These are phyloP conservation scores for Ptychodera flava DNA, from an alignment of 35 echinoderm and acorn worm species.

Conservation along the genomic window DNA sequence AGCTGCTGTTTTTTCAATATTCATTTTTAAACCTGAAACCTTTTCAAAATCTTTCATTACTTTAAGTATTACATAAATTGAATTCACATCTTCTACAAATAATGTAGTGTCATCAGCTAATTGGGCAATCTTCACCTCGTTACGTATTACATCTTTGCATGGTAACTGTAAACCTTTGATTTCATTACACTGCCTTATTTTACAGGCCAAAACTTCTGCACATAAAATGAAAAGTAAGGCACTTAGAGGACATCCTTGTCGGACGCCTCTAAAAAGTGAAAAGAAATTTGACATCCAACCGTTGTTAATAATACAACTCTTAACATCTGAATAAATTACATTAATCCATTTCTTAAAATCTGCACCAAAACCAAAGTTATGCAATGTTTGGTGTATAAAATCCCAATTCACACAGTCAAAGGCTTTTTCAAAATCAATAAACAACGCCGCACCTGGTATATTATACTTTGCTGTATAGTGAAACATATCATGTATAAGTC, in stretches of 20 bases:
- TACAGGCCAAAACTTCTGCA: background rate
- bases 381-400: background rate
- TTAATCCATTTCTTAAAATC: background rate
- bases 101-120: background rate
- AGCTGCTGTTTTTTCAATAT: background rate
- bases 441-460: background rate
- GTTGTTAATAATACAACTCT: background rate
- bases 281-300: background rate
- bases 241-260: background rate
- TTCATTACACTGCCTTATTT: background rate
- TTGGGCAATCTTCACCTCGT: background rate
- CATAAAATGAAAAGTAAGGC: background rate
- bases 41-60: background rate
- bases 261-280: background rate
- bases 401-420: background rate
- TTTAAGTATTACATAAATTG: too few relatives aligned
- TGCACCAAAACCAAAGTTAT: background rate
- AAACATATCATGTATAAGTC: background rate
- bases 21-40: background rate
- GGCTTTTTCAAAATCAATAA: background rate
- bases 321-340: background rate
- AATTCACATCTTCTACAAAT: background rate
- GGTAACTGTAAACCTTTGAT: background rate
- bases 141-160: background rate
- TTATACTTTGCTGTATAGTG: background rate